phyloP scores from a whole-genome alignment of 1,140 invertebrate genomes.

The Drosophila bocqueti region DNA sequence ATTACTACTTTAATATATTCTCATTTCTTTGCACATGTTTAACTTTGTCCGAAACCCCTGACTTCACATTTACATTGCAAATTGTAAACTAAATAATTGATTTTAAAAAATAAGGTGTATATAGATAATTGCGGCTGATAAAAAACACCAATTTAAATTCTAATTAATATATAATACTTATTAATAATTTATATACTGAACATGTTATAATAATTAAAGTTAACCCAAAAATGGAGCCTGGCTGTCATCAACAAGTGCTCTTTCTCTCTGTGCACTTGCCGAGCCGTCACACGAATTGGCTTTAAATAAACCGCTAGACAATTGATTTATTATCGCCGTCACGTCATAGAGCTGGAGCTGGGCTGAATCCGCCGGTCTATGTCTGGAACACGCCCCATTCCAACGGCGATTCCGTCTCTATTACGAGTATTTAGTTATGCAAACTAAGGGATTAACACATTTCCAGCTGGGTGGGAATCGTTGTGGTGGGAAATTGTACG shows the following conservation, averaged over 20 bases:
- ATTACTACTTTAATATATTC: too few relatives aligned
- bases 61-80: neutral
- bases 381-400: slow-evolving; percentile 23
- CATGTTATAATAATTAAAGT: neutral
- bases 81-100: neutral
- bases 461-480: slow-evolving; percentile 29
- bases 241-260: neutral
- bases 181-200: neutral
- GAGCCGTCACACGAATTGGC: slow-evolving; percentile 41
- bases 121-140: too few relatives aligned
- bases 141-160: neutral
- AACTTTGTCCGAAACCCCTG: neutral
- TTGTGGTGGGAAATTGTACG: slow-evolving; percentile 37
- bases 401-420: slow-evolving; percentile 12
- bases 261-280: slow-evolving; percentile 19
- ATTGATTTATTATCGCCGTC: slow-evolving; percentile 78
- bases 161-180: neutral
- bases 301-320: slow-evolving; percentile 57
- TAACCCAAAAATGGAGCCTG: neutral
- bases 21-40: neutral
- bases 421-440: slow-evolving; percentile 37
- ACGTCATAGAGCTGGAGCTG: slow-evolving; percentile 39
- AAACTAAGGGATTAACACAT: slow-evolving; percentile 49
- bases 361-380: slow-evolving; percentile 26
- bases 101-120: neutral